Percentiles rank a stretch among this genome's conserved stretches.
phyloP scores from a whole-genome alignment of 2,888 invertebrate genomes.

The Stenoptilia bipunctidactyla region DNA sequence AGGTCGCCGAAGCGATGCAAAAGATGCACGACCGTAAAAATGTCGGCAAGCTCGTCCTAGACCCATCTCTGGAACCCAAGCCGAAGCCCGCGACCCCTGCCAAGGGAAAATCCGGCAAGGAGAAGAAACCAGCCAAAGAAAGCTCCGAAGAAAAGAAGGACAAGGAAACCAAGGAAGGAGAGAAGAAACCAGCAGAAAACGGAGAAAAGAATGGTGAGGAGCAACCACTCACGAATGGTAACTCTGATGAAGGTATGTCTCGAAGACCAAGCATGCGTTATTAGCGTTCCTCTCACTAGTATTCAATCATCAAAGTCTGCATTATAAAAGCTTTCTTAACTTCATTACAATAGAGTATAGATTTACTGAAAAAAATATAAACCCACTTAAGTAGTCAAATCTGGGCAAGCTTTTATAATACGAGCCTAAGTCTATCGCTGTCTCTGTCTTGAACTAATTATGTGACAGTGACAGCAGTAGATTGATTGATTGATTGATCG shows the following conservation, averaged over 20 bases:
- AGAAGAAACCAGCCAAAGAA: slow-evolving; percentile 75
- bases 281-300: no score
- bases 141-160: slow-evolving; percentile 78
- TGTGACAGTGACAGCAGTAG: no score
- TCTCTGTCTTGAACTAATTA: no score
- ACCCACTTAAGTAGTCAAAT: no score
- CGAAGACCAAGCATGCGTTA: slow-evolving; percentile 24
- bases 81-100: slow-evolving; percentile 85
- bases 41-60: slow-evolving; percentile 88
- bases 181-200: slow-evolving; percentile 57
- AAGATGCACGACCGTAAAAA: slow-evolving; percentile 94
- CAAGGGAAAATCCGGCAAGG: slow-evolving; percentile 79
- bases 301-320: no score
- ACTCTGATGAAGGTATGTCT: slow-evolving; percentile 69
- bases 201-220: slow-evolving; percentile 66
- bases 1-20: slow-evolving; percentile 92
- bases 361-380: no score
- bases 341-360: no score
- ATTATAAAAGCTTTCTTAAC: no score
- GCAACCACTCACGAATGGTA: slow-evolving; percentile 59
- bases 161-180: slow-evolving; percentile 69
- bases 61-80: slow-evolving; percentile 83
- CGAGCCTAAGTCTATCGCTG: no score
- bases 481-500: no score
- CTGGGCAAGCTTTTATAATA: no score